Evolutionary conservation across 2,888 invertebrate genomes (phyloP).

Genomic region (Achlya flavicornis): DNA sequence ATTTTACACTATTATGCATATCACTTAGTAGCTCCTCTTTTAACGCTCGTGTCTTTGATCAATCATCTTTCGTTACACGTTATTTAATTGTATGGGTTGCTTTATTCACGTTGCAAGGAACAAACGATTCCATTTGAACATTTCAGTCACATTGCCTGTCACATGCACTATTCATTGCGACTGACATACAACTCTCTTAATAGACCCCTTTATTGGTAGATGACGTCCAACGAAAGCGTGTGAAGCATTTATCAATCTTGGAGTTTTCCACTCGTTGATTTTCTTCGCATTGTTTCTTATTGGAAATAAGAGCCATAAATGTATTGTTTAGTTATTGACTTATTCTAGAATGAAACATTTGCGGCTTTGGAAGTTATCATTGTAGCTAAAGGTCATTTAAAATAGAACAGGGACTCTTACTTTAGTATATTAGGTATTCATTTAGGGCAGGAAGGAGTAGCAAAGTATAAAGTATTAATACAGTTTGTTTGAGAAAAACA

Average conservation of each 20-base stretch:
- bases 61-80: conserved; percentile 20
- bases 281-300: conserved; percentile 12
- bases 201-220: conserved; percentile 33
- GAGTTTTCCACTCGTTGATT: conserved; percentile 13
- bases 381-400: too few relatives aligned
- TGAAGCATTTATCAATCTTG: conserved; percentile 14
- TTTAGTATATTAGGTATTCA: too few relatives aligned
- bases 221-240: conserved; percentile 23
- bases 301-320: not conserved
- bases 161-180: conserved; percentile 41
- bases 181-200: conserved; percentile 39
- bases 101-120: conserved; percentile 30
- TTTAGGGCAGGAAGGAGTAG: too few relatives aligned
- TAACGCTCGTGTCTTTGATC: conserved; percentile 14
- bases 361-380: too few relatives aligned
- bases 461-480: too few relatives aligned
- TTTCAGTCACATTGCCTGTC: conserved; percentile 49
- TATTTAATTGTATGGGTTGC: conserved; percentile 30
- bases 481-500: not conserved
- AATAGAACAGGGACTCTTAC: too few relatives aligned
- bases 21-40: conserved; percentile 16
- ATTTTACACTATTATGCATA: conserved; percentile 20
- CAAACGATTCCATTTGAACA: conserved; percentile 21
- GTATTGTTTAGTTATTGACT: too few relatives aligned
- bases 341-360: too few relatives aligned